phyloP scores from a whole-genome alignment of 2,797 vertebrate genomes.

The Myotis myotis region DNA sequence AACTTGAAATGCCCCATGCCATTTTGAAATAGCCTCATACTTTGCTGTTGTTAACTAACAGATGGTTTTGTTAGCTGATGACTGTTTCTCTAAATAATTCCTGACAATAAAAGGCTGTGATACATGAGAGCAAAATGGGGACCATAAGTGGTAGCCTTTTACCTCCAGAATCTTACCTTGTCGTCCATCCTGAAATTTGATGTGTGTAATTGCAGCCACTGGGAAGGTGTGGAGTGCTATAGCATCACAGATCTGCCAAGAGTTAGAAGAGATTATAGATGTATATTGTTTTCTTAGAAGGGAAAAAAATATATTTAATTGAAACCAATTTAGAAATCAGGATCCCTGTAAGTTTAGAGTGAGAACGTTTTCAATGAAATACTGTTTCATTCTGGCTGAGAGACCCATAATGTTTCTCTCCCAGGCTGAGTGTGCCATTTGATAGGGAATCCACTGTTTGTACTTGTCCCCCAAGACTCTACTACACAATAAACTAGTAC shows the following conservation, averaged over 20 bases:
- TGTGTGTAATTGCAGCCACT: slow-evolving; percentile 80
- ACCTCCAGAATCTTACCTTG: slow-evolving; percentile 69
- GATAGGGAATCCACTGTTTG: slow-evolving; percentile 65
- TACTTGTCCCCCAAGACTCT: slow-evolving; percentile 44
- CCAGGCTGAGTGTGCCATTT: slow-evolving; percentile 65
- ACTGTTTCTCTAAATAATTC: slow-evolving; percentile 76
- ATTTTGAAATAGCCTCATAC: slow-evolving; percentile 76
- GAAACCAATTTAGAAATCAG: slow-evolving; percentile 76
- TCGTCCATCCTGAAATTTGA: slow-evolving; percentile 76
- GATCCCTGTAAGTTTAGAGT: slow-evolving; percentile 58
- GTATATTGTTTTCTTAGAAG: slow-evolving; percentile 69
- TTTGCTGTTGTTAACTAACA: slow-evolving; percentile 76
- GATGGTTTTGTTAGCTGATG: slow-evolving; percentile 72
- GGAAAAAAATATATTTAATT: slow-evolving; percentile 74
- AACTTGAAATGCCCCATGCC: slow-evolving; percentile 73
- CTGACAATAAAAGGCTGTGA: slow-evolving; percentile 73
- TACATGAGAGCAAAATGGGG: slow-evolving; percentile 72
- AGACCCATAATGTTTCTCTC: slow-evolving; percentile 62
- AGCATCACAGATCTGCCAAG: slow-evolving; percentile 68
- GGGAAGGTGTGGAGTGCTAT: slow-evolving; percentile 71
- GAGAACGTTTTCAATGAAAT: slow-evolving; percentile 73
- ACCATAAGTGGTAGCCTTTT: slow-evolving; percentile 75
- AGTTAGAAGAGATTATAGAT: slow-evolving; percentile 67
- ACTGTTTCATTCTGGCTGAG: slow-evolving; percentile 63
- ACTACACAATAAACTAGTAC: slow-evolving; percentile 20